A percentile compares a stretch with the other conserved stretches of the same genome.
Evolutionary conservation across 2,113 vertebrate species (phyloP).

Genomic region (Austrofundulus limnaeus): DNA sequence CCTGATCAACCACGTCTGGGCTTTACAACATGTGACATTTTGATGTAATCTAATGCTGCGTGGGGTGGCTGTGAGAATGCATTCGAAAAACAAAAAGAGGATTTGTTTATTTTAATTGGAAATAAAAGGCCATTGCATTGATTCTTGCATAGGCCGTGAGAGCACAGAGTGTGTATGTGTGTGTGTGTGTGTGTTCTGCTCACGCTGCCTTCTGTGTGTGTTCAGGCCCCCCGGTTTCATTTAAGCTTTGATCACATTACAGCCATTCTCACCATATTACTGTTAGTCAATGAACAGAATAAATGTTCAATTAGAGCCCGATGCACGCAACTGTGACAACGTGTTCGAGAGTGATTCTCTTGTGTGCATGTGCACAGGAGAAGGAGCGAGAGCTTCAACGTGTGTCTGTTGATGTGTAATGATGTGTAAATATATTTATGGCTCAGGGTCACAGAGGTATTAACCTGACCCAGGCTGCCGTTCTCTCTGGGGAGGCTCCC

Average conservation of each 20-base stretch:
- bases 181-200: constrained; percentile 17
- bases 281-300: constrained; percentile 68
- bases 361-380: constrained; percentile 18
- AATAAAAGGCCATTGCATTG: constrained; percentile 65
- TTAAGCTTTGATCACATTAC: constrained; percentile 62
- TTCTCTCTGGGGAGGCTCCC: constrained; percentile 57
- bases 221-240: constrained; percentile 62
- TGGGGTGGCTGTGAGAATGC: background rate
- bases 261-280: constrained; percentile 55
- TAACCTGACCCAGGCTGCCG: constrained; percentile 65
- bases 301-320: constrained; percentile 64
- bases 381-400: constrained; percentile 22
- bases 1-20: constrained; percentile 37
- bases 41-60: constrained; percentile 48
- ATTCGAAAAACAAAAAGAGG: constrained; percentile 27
- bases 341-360: constrained; percentile 6
- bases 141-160: constrained; percentile 40
- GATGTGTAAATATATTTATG: constrained; percentile 80
- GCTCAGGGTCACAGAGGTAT: constrained; percentile 72
- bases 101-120: constrained; percentile 51
- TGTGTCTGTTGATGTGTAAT: constrained; percentile 70
- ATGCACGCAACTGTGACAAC: constrained; percentile 31
- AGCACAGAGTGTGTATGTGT: constrained; percentile 12
- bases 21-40: constrained; percentile 63
- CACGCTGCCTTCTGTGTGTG: constrained; percentile 34